Conservation (phyloP, 2,888 invertebrate species). For the Malachius bipustulatus region DNA sequence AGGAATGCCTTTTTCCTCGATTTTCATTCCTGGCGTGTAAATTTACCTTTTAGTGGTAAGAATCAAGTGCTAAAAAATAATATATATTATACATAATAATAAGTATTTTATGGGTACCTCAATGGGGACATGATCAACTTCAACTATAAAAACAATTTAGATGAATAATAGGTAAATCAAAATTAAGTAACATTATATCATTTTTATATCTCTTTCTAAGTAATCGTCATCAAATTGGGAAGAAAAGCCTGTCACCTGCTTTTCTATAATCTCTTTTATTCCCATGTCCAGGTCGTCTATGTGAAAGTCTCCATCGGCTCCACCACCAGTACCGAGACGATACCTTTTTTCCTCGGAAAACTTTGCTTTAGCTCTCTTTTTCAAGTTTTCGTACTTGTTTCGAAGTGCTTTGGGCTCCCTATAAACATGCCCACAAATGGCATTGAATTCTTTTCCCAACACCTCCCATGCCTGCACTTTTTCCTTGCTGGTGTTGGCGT, state of each 20-base stretch:
- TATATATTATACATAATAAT: too few relatives aligned
- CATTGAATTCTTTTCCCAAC: conserved; percentile 11
- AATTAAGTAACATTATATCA: too few relatives aligned
- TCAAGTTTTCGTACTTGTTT: conserved; percentile 17
- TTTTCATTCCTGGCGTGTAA: too few relatives aligned
- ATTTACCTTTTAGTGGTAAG: too few relatives aligned
- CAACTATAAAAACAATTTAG: too few relatives aligned
- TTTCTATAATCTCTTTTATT: conserved; percentile 11
- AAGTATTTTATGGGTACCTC: too few relatives aligned
- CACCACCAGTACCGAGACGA: conserved; percentile 13
- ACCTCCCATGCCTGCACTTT: conserved; percentile 7
- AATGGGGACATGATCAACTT: too few relatives aligned
- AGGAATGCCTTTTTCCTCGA: too few relatives aligned
- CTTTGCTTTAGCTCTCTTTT: conserved; percentile 16
- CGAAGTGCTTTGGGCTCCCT: conserved; percentile 8
- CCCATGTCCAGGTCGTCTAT: conserved; percentile 13
- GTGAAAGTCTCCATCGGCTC: conserved; percentile 10
- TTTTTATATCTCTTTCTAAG: too few relatives aligned
- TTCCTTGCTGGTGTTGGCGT: conserved; percentile 2
- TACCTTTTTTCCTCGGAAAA: conserved; percentile 15
- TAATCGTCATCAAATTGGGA: conserved; percentile 14
- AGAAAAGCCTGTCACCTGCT: conserved; percentile 9
- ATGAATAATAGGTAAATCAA: too few relatives aligned
- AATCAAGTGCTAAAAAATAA: too few relatives aligned
- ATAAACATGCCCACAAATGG: conserved; percentile 6